A percentile compares a stretch with the other conserved stretches of the same genome.
These are phyloP conservation scores for Eulemur rufifrons DNA, from an alignment of 2,113 vertebrate species.

Conservation along the genomic window DNA sequence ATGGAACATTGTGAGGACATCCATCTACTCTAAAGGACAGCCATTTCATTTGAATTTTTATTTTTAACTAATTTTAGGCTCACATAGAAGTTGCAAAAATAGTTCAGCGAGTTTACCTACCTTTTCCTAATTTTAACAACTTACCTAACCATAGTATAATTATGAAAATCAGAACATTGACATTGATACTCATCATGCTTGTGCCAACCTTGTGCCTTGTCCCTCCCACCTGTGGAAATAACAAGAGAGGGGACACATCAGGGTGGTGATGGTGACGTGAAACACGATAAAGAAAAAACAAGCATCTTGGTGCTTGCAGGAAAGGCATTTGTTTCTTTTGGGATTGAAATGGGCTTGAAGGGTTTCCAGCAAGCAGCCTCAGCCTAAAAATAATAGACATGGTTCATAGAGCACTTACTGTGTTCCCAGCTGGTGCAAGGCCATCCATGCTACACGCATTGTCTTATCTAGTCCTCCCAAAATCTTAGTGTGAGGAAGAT, in stretches of 20 bases:
- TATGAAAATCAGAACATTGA: neutral
- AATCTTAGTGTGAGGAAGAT: neutral
- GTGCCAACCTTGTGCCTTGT: neutral
- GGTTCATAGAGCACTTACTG: neutral
- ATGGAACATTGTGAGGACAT: neutral
- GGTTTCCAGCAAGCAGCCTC: neutral
- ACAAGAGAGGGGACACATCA: neutral
- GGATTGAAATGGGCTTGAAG: neutral
- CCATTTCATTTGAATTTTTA: neutral
- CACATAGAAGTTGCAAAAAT: neutral
- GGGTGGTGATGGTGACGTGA: neutral
- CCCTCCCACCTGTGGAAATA: neutral
- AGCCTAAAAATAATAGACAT: neutral
- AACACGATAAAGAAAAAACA: neutral
- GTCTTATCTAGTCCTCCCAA: neutral
- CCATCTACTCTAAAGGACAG: neutral
- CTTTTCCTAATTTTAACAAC: neutral
- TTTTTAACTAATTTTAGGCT: neutral
- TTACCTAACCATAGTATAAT: neutral
- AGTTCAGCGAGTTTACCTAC: neutral
- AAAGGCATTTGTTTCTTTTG: neutral
- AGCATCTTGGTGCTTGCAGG: neutral
- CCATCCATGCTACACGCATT: fast-evolving
- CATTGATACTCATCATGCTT: neutral
- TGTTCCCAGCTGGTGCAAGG: neutral